A percentile compares a stretch with the other conserved stretches of the same genome.
Conservation (phyloP, 2,113 vertebrate species). For the Aptenodytes patagonicus region DNA sequence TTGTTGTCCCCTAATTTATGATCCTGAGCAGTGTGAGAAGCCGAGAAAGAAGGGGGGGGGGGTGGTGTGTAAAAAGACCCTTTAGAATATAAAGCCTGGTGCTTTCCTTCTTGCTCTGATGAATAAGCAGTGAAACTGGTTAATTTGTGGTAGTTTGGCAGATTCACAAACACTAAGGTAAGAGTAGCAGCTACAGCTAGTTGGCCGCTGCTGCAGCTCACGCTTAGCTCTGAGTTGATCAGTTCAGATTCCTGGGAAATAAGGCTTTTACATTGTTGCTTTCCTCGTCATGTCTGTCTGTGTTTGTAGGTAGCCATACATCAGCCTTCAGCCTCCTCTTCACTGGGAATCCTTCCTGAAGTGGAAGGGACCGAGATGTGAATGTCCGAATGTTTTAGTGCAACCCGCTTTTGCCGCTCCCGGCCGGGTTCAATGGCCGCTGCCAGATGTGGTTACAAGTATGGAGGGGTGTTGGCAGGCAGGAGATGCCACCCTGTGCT, state of each 20-base stretch:
- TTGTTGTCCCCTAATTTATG: neutral
- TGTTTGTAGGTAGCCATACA: fast-evolving
- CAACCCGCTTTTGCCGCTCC: neutral
- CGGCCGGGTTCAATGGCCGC: fast-evolving
- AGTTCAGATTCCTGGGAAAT: neutral
- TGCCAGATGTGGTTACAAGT: neutral
- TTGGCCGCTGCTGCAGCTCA: neutral
- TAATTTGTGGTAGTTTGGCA: neutral
- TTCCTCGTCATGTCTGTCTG: fast-evolving
- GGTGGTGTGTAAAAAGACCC: neutral
- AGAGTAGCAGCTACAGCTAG: neutral
- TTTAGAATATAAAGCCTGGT: neutral
- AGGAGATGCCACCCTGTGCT: neutral
- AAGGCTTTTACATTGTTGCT: neutral
- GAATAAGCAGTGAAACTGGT: neutral
- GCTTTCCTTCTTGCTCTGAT: neutral
- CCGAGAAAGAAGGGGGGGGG: neutral
- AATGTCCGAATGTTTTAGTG: fast-evolving
- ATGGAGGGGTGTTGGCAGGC: fast-evolving
- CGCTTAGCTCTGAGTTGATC: fast-evolving
- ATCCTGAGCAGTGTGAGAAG: neutral
- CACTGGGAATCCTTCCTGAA: neutral
- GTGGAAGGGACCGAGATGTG: fast-evolving
- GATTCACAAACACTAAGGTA: neutral
- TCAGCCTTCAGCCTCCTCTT: fast-evolving